Base-by-base conservation (phyloP, 2,797 vertebrate genomes). In the Hoplostethus mediterraneus region DNA sequence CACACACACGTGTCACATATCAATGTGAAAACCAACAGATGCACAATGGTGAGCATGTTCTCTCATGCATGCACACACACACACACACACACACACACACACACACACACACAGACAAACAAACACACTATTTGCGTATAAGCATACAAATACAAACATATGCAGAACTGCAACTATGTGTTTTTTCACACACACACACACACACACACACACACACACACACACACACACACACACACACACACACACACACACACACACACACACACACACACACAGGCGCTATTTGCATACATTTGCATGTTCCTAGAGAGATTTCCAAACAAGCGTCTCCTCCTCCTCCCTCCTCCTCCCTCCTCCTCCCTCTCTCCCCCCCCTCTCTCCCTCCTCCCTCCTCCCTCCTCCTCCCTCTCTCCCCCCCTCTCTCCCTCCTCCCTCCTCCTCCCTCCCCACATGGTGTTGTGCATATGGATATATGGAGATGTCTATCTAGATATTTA, bases 251-350 rank as follows among this genome's bases (percentile, higher is more conserved):
- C 73, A 57, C 69, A 65, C 71, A 56, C 74, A 71, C 81, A 77
- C 68, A 75, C 64, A 71, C 40, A 71, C 59, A 42, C 57, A 71
- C 49, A 70, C 67, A 28, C 38, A 40, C 36, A 44, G 38, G 17
- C 73, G 6, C 10, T 53, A 88, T 91, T 90, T 87, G 84, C 86
- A 90, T 90, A 88, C 30, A 91, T 92, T 91, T 89, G 89, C 88
- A 87, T 92, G 75, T 91, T 87, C 82, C 89, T 85, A 83, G 89
- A 90, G 88, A 90, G 86, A 86, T 80, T 87, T 87, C 78, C 75
- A 89, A 89, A 92, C 90, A 85, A 90, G 86, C 86, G 79, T 90
- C 85, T 91, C 85, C 81, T 67, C 70, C 80, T 81, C 79, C 62
- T 45, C 21, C 21, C 21, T 21, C 21, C n/a, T n/a, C n/a, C n/a